A percentile compares a stretch with the other conserved stretches of the same genome.
Evolutionary conservation across 2,797 vertebrate species (phyloP).

Genomic region (Orientallactaga sibirica): DNA sequence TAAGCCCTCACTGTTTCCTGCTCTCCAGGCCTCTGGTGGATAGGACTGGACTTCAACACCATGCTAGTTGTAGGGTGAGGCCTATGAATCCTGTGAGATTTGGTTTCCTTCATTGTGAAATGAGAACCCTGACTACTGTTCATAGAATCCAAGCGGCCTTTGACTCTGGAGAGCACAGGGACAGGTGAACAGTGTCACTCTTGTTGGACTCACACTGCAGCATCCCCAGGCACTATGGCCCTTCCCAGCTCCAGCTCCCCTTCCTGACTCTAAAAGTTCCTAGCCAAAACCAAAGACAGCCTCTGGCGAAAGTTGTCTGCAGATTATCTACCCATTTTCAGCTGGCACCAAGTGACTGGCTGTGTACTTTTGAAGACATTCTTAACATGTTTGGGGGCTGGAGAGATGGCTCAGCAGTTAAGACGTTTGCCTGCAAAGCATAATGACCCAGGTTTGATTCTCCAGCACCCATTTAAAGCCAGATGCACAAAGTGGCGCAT

Average conservation of each 20-base stretch:
- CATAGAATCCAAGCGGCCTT: too few species aligned
- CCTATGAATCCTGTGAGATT: not conserved
- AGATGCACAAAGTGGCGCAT: too few species aligned
- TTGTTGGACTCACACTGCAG: not conserved
- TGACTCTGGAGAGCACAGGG: not conserved
- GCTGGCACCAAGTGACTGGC: not conserved
- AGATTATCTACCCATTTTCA: not conserved
- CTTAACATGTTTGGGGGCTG: not conserved
- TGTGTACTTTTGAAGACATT: not conserved
- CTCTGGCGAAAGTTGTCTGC: not conserved
- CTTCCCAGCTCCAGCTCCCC: not conserved
- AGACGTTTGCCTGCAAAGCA: too few species aligned
- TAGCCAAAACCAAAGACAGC: not conserved
- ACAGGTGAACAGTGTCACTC: rapidly evolving
- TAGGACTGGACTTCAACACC: not conserved
- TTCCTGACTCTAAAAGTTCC: not conserved
- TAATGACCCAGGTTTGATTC: too few species aligned
- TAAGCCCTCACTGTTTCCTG: not conserved
- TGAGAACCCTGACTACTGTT: not conserved
- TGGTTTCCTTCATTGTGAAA: not conserved
- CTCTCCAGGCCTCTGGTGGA: rapidly evolving
- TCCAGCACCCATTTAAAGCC: too few species aligned
- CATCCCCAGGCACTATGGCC: too few species aligned
- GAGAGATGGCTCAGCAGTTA: too few species aligned
- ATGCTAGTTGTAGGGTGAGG: too few species aligned